Conservation (phyloP, 2,113 vertebrate genomes). For the Ardeotis arabs region DNA sequence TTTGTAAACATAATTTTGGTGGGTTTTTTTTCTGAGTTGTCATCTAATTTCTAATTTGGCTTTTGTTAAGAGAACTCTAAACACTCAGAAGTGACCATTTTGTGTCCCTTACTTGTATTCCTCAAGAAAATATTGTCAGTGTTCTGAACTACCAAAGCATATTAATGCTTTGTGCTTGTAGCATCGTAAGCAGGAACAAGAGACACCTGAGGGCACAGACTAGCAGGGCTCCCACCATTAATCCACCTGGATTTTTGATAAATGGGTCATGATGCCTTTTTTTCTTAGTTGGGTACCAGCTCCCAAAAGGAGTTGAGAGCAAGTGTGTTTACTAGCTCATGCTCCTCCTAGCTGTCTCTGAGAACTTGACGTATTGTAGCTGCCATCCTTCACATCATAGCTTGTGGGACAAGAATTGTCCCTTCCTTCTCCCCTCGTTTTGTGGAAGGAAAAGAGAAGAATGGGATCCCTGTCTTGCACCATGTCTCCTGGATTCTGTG, state of each 20-base stretch:
- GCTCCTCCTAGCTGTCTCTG: background rate
- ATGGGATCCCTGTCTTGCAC: background rate
- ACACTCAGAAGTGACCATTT: background rate
- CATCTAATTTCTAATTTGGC: background rate
- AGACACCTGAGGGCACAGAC: background rate
- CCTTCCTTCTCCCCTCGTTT: background rate
- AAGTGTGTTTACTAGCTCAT: background rate
- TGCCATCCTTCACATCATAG: background rate
- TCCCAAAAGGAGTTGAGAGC: background rate
- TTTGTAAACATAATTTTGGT: background rate
- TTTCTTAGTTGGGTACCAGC: background rate
- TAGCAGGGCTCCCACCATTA: background rate
- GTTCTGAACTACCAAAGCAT: background rate
- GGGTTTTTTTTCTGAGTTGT: background rate
- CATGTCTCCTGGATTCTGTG: background rate
- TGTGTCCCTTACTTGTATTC: background rate
- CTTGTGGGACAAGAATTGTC: fast-evolving
- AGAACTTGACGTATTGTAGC: background rate
- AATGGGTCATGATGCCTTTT: background rate
- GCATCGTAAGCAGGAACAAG: background rate
- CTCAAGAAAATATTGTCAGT: background rate
- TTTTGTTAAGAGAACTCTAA: background rate
- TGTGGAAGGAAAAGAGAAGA: background rate
- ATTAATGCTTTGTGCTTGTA: background rate
- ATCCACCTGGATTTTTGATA: background rate